These are phyloP conservation scores for Zoanthus gigantus DNA, from an alignment of 92 coral and sea anemone genomes.

Conservation along the genomic window DNA sequence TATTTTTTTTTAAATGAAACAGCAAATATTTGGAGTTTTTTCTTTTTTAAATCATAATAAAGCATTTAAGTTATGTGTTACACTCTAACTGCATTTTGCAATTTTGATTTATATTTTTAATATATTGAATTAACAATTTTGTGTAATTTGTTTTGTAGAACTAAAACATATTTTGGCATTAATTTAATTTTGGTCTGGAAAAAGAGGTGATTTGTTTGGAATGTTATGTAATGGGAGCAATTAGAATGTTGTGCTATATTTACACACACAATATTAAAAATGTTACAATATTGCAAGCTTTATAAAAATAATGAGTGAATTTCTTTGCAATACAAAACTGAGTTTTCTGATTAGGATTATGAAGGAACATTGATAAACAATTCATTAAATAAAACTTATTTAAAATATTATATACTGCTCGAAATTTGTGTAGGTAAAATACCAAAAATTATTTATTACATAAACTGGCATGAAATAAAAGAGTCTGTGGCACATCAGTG, in stretches of 20 bases:
- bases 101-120: too few species aligned
- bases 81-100: too few species aligned
- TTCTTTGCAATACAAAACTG: neutral
- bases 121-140: neutral
- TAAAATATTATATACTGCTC: neutral
- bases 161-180: neutral
- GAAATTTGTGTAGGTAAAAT: neutral
- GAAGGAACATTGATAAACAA: neutral
- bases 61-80: too few species aligned
- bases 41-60: too few species aligned
- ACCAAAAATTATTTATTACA: neutral
- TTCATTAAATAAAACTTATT: neutral
- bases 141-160: neutral
- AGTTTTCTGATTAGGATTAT: neutral
- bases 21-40: neutral
- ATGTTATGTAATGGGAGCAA: neutral
- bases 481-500: neutral
- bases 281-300: neutral
- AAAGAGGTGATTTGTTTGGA: neutral
- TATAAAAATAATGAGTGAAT: neutral
- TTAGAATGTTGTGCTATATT: neutral
- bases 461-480: conserved; percentile 12
- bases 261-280: neutral
- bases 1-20: neutral
- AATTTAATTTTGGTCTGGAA: neutral